phyloP scores from a whole-genome alignment of 2,113 vertebrate genomes.

The Harpagus bidentatus region DNA sequence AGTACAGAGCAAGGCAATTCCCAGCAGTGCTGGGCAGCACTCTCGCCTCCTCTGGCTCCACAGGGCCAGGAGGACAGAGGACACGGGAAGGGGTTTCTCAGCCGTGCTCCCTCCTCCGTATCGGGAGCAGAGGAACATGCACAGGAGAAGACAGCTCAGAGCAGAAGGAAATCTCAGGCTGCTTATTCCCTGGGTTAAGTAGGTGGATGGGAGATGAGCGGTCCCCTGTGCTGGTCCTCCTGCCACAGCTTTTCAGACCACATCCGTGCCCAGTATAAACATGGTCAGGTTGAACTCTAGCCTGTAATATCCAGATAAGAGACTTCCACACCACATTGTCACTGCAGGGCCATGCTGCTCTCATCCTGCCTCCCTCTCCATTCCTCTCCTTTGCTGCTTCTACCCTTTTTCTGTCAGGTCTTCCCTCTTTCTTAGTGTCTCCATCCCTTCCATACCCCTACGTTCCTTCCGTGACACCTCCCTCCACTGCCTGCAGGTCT shows the following conservation, averaged over 20 bases:
- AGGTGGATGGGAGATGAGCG: background rate
- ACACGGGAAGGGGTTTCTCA: background rate
- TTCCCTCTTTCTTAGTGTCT: background rate
- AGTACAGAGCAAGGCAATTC: background rate
- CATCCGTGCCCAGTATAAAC: background rate
- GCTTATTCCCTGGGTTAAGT: background rate
- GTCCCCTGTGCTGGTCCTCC: background rate
- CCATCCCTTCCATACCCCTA: background rate
- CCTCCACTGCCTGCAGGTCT: background rate
- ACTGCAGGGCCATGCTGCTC: background rate
- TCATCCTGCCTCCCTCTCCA: background rate
- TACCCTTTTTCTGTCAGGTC: background rate
- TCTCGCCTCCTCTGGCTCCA: background rate
- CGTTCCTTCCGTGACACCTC: accelerated
- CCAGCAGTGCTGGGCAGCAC: background rate
- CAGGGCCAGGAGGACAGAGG: background rate
- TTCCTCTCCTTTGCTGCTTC: background rate
- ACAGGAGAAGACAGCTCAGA: background rate
- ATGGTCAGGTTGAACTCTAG: background rate
- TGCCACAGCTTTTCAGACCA: background rate
- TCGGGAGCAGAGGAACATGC: accelerated
- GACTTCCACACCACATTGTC: background rate
- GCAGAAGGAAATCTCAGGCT: background rate
- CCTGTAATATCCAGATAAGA: background rate
- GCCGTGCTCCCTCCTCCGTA: background rate